Evolutionary conservation across 2,888 invertebrate genomes (phyloP), one percentile per base, ranked within the genome.

Genomic region (Drosophila pseudotakahashii): DNA sequence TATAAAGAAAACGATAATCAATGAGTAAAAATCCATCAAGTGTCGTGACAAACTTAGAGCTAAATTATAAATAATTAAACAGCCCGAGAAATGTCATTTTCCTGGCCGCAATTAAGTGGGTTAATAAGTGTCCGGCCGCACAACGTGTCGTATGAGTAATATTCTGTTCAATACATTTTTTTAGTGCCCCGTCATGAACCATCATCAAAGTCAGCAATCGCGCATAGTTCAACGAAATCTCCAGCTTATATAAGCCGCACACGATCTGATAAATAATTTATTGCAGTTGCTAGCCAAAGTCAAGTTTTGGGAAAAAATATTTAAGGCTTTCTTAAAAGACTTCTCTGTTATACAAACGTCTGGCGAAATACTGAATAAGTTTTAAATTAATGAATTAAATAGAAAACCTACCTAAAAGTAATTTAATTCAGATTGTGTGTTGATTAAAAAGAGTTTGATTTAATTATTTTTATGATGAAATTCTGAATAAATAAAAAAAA

Each of bases 71-170:
- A 53, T 53, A 63, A 71, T 63, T 62, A 69, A 71, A 32, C 34
- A 36, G 14, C 26, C 39, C 37, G 50, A 41, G 36, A 79, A 63
- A 75, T 77, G 63, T 60, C 79, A 62, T 44, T 54, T 51, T 37
- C 44, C 48, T 50, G 7, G 9, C n/a, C 16, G 7, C 54, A 59
- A 77, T 78, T 71, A 67, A 73, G 13, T 74, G 62, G 71, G 68
- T 47, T 69, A 84, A 64, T 77, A 53, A 53, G 54, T 34, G 39
- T 26, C 10, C 67, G 16, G 9, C 68, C 14, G 48, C 51, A 19
- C 37, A 34, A 39, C 67, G 54, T 67, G 45, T 45, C 45, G 60
- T 48, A 58, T 80, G 78, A 85, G 63, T 85, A 78, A 82, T 72
- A 26, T 41, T 39, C 42, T 23, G 30, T 36, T 69, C 16, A 55